A percentile compares a stretch with the other conserved stretches of the same genome.
Conservation (phyloP, 2,797 vertebrate genomes). For the Pseudochirops cupreus region DNA sequence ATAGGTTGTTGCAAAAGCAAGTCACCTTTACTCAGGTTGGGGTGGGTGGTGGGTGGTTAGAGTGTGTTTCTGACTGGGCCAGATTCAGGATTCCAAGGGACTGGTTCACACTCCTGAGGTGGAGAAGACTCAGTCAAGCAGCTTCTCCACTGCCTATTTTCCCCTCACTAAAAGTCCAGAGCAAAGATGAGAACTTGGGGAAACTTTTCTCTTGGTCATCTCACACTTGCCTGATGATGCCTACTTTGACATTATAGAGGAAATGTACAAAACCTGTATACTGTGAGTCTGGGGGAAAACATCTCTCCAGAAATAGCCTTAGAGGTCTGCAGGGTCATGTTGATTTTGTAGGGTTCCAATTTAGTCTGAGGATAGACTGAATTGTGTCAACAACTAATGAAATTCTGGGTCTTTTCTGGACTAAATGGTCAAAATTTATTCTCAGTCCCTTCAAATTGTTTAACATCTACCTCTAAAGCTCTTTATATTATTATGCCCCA, state of each 20-base stretch:
- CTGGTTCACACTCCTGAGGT: background rate
- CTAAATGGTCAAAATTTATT: background rate
- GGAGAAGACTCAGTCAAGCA: background rate
- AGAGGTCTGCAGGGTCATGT: background rate
- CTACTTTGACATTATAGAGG: background rate
- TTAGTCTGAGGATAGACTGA: background rate
- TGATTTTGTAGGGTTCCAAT: background rate
- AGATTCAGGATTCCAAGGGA: background rate
- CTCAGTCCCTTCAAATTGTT: background rate
- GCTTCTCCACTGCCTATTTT: background rate
- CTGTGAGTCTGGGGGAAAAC: background rate
- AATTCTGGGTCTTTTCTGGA: background rate
- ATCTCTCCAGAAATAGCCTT: background rate
- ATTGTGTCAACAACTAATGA: background rate
- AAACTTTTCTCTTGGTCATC: background rate
- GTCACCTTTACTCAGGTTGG: background rate
- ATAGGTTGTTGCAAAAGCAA: background rate
- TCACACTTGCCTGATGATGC: background rate
- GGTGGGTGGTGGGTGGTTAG: background rate
- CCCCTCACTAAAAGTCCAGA: background rate
- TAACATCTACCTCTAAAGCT: background rate
- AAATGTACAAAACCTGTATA: background rate
- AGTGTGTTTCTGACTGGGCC: background rate
- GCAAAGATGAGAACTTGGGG: background rate
- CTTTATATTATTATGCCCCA: background rate